These are phyloP conservation scores for Teleiodes luculella DNA, from an alignment of 2,888 invertebrate genomes.

Conservation along the genomic window DNA sequence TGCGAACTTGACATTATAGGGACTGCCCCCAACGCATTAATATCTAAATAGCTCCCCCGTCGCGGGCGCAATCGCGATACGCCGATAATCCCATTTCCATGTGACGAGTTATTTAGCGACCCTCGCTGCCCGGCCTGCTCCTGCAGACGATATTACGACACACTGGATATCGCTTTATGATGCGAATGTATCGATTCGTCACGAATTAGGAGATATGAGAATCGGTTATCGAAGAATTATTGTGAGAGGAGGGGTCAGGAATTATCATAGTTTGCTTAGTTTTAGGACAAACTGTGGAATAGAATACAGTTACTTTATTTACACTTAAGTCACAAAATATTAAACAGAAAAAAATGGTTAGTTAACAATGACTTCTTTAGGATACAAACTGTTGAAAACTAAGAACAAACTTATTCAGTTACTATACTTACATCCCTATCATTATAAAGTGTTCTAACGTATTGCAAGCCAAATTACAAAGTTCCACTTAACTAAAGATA, in stretches of 20 bases:
- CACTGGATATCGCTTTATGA: conserved; percentile 1
- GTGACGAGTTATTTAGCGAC: conserved; percentile 4
- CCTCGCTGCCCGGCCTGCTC: not conserved
- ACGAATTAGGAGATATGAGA: conserved; percentile 1
- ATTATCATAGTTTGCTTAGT: conserved; percentile 5
- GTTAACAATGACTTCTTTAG: too few relatives aligned
- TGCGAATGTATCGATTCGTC: conserved; percentile 1
- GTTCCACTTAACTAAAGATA: too few relatives aligned
- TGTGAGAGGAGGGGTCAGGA: not conserved
- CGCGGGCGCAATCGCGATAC: not conserved
- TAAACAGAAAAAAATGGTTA: too few relatives aligned
- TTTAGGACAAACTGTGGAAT: conserved; percentile 15
- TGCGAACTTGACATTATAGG: too few relatives aligned
- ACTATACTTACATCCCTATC: too few relatives aligned
- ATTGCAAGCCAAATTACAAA: too few relatives aligned
- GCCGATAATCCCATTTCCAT: conserved; percentile 1
- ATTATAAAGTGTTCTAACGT: too few relatives aligned
- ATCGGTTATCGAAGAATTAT: not conserved
- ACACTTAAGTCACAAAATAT: too few relatives aligned
- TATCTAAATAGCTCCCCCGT: not conserved
- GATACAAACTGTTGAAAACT: too few relatives aligned
- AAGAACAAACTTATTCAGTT: too few relatives aligned
- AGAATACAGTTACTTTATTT: too few relatives aligned
- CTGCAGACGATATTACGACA: not conserved
- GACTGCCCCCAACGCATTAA: conserved; percentile 1